These are phyloP conservation scores for Microctenopoma lineatum DNA, from an alignment of 2,797 vertebrate genomes.

Conservation along the genomic window DNA sequence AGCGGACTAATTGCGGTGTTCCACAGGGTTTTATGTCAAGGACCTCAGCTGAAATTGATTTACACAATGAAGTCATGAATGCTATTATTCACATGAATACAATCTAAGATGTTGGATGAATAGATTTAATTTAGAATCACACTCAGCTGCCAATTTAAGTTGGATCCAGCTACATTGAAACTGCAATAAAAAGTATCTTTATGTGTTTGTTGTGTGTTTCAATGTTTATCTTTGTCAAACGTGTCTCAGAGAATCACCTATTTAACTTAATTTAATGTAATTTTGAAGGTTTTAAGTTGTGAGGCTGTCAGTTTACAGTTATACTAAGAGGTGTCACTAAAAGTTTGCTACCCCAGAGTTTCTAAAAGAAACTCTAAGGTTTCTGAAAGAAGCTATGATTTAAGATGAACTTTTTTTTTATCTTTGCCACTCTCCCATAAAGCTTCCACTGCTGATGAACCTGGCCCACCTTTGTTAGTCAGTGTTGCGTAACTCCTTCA, in stretches of 20 bases:
- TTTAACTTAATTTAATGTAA: neutral
- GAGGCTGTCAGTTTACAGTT: neutral
- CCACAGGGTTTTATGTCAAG: constrained; percentile 29
- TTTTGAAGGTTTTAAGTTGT: neutral
- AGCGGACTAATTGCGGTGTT: neutral
- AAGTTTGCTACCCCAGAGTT: too few species aligned
- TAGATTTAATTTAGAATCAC: constrained; percentile 12
- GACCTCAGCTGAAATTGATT: constrained; percentile 13
- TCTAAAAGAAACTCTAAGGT: too few species aligned
- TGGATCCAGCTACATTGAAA: neutral
- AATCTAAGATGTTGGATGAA: neutral
- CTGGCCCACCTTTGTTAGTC: too few species aligned
- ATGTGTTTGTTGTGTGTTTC: neutral
- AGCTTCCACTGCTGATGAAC: too few species aligned
- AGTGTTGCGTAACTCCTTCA: too few species aligned
- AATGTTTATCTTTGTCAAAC: neutral
- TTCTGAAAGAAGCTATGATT: too few species aligned
- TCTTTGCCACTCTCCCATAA: too few species aligned
- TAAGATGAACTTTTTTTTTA: too few species aligned
- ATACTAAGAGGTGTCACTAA: neutral
- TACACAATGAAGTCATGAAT: neutral
- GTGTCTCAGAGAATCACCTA: neutral
- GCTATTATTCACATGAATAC: constrained; percentile 4
- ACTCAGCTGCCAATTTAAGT: neutral
- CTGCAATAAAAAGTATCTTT: neutral